Base-by-base conservation (phyloP, 2,888 invertebrate genomes). In the Brenthis ino region DNA sequence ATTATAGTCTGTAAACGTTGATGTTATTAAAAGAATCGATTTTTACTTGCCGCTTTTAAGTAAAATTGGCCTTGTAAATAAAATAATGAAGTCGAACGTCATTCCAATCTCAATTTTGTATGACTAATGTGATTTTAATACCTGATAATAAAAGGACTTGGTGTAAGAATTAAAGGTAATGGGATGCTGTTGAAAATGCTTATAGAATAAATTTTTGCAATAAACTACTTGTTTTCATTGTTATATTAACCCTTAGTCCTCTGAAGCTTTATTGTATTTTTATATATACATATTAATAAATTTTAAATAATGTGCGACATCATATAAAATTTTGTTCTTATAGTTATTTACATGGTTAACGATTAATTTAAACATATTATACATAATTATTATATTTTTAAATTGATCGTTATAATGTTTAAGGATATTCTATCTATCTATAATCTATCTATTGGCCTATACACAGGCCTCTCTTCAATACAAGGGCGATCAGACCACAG, bases 151-250 rank as follows among this genome's bases (percentile, higher is more conserved):
- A 63, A 60, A 51, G 60, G 28, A 50, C 60, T 50, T 60, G 50
- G 60, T 50, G 50, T 28, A 74, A 74, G 70, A 63, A 57, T 73
- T 66, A 69, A 72, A 71, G 76, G 77, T 75, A 76, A 72, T 72
- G 75, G 77, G 75, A 72, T 69, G 74, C 71, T 70, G 74, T 75
- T 70, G 53, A 65, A 70, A 71, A 73, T 74, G 64, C 68, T 73
- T 73, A 67, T 75, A 73, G 69, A 72, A 68, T 73, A 72, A 74
- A 77, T 67, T 71, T 75, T 74, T 76, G 74, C 76, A 74, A 68
- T 70, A 70, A 71, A 72, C 47, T 43, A 37, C 60, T 50, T 33
- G 2, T 11, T 61, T 55, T 63, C 69, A 57, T 73, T 71, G 37
- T 63, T 60, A 28, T 11, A 5, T 8, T 28, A 24, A 24, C n/a